Percentiles rank a stretch among this genome's conserved stretches.
These are phyloP conservation scores for Eptatretus atami DNA, from an alignment of 2,797 vertebrate genomes.

Conservation along the genomic window DNA sequence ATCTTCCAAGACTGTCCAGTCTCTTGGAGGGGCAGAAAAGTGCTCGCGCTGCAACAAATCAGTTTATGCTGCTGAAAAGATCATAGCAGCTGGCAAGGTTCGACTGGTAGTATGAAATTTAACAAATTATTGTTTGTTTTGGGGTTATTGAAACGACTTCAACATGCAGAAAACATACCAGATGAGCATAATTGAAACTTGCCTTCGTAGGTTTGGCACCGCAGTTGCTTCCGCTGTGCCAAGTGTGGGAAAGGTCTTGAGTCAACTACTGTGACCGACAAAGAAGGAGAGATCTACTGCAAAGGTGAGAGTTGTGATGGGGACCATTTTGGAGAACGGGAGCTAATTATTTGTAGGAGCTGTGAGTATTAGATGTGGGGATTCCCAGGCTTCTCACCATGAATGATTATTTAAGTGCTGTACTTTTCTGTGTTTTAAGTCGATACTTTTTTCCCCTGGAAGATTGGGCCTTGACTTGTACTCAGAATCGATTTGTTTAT, in stretches of 20 bases:
- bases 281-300: slow-evolving; percentile 79
- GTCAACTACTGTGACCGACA: slow-evolving; percentile 65
- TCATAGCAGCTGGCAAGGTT: slow-evolving; percentile 60
- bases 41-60: slow-evolving; percentile 51
- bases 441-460: no score
- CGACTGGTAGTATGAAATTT: neutral
- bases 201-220: slow-evolving; percentile 49
- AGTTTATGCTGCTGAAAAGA: slow-evolving; percentile 63
- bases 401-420: no score
- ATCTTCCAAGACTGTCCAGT: slow-evolving; percentile 37
- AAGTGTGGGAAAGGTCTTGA: slow-evolving; percentile 59
- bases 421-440: no score
- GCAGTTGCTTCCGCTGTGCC: slow-evolving; percentile 56
- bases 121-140: neutral
- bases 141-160: neutral
- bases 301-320: slow-evolving; percentile 31
- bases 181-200: neutral
- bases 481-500: no score
- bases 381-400: no score
- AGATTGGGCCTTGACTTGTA: no score
- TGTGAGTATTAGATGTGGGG: no score
- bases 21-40: slow-evolving; percentile 33
- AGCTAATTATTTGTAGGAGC: no score
- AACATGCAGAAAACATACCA: slow-evolving; percentile 5
- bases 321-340: neutral